Percentiles rank a stretch among this genome's conserved stretches.
These are phyloP conservation scores for Leucoraja ocellata DNA, from an alignment of 2,797 vertebrate genomes.

Conservation along the genomic window DNA sequence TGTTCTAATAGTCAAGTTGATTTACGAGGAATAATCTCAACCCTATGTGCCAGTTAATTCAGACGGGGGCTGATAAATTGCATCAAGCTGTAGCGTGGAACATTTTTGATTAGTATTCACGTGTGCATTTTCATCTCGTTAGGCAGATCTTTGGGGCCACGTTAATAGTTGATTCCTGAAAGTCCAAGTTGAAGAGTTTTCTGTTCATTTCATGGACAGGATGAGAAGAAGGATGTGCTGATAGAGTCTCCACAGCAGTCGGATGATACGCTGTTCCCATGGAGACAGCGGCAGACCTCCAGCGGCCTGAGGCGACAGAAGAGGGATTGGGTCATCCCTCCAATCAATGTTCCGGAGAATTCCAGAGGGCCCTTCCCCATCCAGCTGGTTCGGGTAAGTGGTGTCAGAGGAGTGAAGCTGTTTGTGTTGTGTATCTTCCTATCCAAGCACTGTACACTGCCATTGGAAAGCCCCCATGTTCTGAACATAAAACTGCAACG, in stretches of 20 bases:
- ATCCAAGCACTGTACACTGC: neutral
- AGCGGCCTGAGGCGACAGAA: slow-evolving; percentile 75
- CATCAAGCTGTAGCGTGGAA: slow-evolving; percentile 41
- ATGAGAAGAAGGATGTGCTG: slow-evolving; percentile 57
- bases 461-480: neutral
- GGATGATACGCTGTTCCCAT: slow-evolving; percentile 63
- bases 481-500: neutral
- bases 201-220: slow-evolving; percentile 51
- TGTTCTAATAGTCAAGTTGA: slow-evolving; percentile 43
- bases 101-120: slow-evolving; percentile 43
- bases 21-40: slow-evolving; percentile 48
- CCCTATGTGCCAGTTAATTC: slow-evolving; percentile 50
- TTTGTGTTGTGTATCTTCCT: neutral
- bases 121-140: neutral
- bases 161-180: neutral
- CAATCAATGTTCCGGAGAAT: slow-evolving; percentile 92
- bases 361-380: slow-evolving; percentile 89
- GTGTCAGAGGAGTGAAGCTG: neutral
- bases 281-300: slow-evolving; percentile 56
- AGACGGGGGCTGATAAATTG: slow-evolving; percentile 45
- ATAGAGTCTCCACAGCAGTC: slow-evolving; percentile 57
- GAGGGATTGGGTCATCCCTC: slow-evolving; percentile 94
- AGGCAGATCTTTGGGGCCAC: fast-evolving
- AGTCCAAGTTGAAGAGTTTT: neutral
- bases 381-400: slow-evolving; percentile 90